Percentiles rank a stretch among this genome's conserved stretches.
Conservation (phyloP, 2,888 invertebrate genomes). For the Coleophora deauratella region DNA sequence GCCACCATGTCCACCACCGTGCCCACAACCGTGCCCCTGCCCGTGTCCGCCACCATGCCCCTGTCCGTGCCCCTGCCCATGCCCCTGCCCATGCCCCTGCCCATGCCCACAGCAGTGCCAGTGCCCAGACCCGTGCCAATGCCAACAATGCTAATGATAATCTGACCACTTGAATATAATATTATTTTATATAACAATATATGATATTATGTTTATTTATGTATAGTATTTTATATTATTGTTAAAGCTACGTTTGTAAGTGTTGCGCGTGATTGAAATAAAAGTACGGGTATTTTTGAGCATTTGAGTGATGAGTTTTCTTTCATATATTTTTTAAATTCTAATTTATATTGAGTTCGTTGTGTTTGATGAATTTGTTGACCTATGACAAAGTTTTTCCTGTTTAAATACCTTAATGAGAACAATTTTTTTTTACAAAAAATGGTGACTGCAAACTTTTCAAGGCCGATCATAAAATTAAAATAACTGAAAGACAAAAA, state of each 20-base stretch:
- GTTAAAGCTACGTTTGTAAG: conserved; percentile 42
- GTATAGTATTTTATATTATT: conserved; percentile 13
- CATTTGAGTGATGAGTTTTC: conserved; percentile 10
- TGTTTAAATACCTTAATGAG: too few species aligned
- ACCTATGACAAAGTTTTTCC: too few species aligned
- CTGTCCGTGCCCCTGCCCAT: conserved; percentile 6
- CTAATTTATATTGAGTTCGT: too few species aligned
- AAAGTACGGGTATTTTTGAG: conserved; percentile 35
- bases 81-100: background rate
- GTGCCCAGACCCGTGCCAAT: conserved; percentile 2
- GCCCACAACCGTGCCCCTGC: conserved; percentile 1
- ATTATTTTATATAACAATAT: background rate
- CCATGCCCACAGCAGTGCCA: background rate
- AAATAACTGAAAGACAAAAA: conserved; percentile 3
- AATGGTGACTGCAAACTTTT: too few species aligned
- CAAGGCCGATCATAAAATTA: too few species aligned
- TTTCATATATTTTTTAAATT: conserved; percentile 14
- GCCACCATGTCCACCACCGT: background rate
- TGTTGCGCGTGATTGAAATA: conserved; percentile 39
- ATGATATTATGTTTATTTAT: conserved; percentile 9
- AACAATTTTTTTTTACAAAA: too few species aligned
- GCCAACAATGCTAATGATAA: background rate
- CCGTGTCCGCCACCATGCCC: conserved; percentile 4
- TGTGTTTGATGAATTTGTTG: too few species aligned
- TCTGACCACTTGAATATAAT: too few species aligned